A percentile compares a stretch with the other conserved stretches of the same genome.
phyloP scores from a whole-genome alignment of 2,797 vertebrate genomes.

The Enteromius thamalakanensis region DNA sequence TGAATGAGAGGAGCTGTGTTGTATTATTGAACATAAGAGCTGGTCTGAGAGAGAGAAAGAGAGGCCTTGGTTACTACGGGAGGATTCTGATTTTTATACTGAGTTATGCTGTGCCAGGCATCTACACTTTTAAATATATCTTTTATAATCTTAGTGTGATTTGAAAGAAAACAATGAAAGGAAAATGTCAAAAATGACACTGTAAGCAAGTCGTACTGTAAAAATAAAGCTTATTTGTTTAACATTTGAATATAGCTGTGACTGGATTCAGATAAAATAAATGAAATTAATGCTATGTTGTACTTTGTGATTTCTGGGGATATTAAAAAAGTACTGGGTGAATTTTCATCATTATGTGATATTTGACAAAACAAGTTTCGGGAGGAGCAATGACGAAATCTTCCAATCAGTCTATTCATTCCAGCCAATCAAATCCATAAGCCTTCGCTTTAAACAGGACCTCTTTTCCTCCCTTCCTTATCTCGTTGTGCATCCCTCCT shows the following conservation, averaged over 20 bases:
- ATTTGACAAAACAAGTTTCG: no score
- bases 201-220: not conserved
- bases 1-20: constrained; percentile 14
- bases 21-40: constrained; percentile 29
- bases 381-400: no score
- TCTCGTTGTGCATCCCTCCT: no score
- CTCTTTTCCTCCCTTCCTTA: no score
- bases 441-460: no score
- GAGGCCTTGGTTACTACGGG: constrained; percentile 4
- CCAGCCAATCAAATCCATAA: no score
- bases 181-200: not conserved
- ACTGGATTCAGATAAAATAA: not conserved
- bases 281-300: not conserved
- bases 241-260: not conserved
- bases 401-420: fast-evolving
- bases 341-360: no score
- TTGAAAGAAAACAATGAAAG: not conserved
- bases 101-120: not conserved
- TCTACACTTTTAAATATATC: not conserved
- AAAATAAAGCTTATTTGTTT: not conserved
- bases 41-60: constrained; percentile 4
- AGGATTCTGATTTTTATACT: not conserved
- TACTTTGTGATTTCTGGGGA: no score
- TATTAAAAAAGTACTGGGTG: no score
- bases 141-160: not conserved